A percentile compares a stretch with the other conserved stretches of the same genome.
phyloP scores from a whole-genome alignment of 2,888 invertebrate genomes.

The Schizotus pectinicornis region DNA sequence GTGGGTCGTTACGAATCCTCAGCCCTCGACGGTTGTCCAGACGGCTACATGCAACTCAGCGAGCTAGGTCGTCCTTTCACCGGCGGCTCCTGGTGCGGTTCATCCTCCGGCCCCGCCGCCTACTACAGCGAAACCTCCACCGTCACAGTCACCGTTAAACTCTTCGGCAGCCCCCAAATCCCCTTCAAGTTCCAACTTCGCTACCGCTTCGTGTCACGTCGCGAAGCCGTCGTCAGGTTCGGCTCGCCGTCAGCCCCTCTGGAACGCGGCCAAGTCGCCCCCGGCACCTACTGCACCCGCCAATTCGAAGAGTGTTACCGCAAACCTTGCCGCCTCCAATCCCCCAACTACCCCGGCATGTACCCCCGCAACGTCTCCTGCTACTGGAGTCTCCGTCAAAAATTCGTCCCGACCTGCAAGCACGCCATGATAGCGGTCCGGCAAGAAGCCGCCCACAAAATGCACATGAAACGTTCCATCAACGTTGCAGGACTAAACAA shows the following conservation, averaged over 20 bases:
- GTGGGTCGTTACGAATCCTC: constrained; percentile 82
- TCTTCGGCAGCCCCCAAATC: constrained; percentile 74
- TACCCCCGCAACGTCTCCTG: constrained; percentile 89
- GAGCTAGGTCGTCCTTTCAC: constrained; percentile 87
- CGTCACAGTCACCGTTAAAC: constrained; percentile 82
- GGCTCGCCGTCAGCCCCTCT: constrained; percentile 78
- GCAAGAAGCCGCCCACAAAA: constrained; percentile 76
- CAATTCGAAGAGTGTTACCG: constrained; percentile 85
- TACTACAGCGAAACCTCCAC: constrained; percentile 92
- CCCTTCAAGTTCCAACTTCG: constrained; percentile 82
- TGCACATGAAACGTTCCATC: constrained; percentile 72
- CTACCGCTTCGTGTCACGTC: constrained; percentile 81
- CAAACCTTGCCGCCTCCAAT: constrained; percentile 84
- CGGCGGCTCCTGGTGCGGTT: constrained; percentile 90
- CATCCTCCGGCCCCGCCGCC: constrained; percentile 78
- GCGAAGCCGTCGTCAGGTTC: constrained; percentile 80
- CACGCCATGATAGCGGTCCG: constrained; percentile 89
- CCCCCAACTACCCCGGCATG: constrained; percentile 91
- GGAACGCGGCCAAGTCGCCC: constrained; percentile 84
- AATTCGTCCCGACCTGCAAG: constrained; percentile 85
- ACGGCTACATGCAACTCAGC: constrained; percentile 86
- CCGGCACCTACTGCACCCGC: constrained; percentile 69
- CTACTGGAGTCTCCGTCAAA: constrained; percentile 85
- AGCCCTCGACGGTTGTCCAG: constrained; percentile 79
- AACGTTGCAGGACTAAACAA: constrained; percentile 74